phyloP scores from a whole-genome alignment of 2,113 vertebrate genomes.

The Bubo bubo region DNA sequence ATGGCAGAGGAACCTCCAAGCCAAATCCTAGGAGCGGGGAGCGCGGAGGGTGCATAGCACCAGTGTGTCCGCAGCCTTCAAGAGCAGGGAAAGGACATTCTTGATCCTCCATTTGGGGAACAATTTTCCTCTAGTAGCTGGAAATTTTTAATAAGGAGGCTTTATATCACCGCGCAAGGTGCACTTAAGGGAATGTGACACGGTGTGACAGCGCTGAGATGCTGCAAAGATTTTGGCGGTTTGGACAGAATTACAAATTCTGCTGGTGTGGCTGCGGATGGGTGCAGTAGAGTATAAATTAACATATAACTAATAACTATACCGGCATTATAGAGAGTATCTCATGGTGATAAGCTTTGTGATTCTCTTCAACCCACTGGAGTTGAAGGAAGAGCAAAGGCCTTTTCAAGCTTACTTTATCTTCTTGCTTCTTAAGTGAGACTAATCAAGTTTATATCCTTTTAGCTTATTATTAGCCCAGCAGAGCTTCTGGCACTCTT shows the following conservation, averaged over 20 bases:
- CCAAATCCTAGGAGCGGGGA: background rate
- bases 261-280: background rate
- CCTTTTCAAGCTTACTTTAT: conserved; percentile 66
- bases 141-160: background rate
- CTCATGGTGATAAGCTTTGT: conserved; percentile 32
- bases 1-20: background rate
- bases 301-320: conserved; percentile 7
- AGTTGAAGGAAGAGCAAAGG: conserved; percentile 61
- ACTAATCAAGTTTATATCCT: conserved; percentile 66
- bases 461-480: conserved; percentile 56
- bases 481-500: conserved; percentile 59
- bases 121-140: background rate
- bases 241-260: conserved; percentile 6
- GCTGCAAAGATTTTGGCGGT: background rate
- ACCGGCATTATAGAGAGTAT: background rate
- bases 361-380: conserved; percentile 52
- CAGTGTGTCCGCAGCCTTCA: background rate
- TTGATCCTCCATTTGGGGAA: background rate
- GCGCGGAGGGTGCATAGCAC: fast-evolving
- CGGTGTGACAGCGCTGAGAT: background rate
- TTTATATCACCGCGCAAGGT: background rate
- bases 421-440: conserved; percentile 59
- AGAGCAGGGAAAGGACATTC: background rate
- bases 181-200: background rate
- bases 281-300: background rate